Evolutionary conservation across 2,113 vertebrate species (phyloP), one percentile per base, ranked within the genome.

Genomic region (Podilymbus podiceps): DNA sequence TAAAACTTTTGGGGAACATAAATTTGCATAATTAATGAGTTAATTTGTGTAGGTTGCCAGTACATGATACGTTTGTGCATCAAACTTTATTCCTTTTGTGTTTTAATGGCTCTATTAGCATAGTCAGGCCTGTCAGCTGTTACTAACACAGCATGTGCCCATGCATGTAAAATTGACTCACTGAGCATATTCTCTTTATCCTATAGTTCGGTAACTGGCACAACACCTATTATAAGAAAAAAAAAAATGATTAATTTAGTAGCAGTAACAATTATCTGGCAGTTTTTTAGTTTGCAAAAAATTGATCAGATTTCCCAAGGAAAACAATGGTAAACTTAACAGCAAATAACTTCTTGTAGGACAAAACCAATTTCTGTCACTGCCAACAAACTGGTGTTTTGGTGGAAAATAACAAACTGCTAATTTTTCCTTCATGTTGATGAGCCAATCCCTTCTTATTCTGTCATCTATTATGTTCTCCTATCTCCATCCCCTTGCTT

Each of bases 101-200:
- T 46, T 79, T 89, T 40, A 74, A 78, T 89, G 74, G 71, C 38
- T 87, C 76, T 55, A 50, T 93, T 88, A 74, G 44, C n/a, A 27
- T 28, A 53, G 59, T 74, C 62, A 89, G 35, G 25, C 59, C 49
- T 78, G 35, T 85, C 66, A 84, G 23, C 62, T 85, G 28, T 49
- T 82, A 40, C 62, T 73, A 72, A 46, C 27, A 15, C 35, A 53
- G 35, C 30, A 23, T 42, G 38, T 86, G 74, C 31, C 47, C 11
- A 4, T 25, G 25, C 40, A 13, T 60, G 49, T 68, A 25, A 78
- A 64, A 60, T 15, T 69, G 25, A 42, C 62, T 92, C 76, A 25
- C 23, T 23, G 44, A 84, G 28, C 22, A 19, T 47, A 73, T 90
- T 81, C 25, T 30, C 75, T 91, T 88, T 59, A 27, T 5, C 11